Base-by-base conservation (phyloP, 1,140 invertebrate species). In the Camponotus floridanus region DNA sequence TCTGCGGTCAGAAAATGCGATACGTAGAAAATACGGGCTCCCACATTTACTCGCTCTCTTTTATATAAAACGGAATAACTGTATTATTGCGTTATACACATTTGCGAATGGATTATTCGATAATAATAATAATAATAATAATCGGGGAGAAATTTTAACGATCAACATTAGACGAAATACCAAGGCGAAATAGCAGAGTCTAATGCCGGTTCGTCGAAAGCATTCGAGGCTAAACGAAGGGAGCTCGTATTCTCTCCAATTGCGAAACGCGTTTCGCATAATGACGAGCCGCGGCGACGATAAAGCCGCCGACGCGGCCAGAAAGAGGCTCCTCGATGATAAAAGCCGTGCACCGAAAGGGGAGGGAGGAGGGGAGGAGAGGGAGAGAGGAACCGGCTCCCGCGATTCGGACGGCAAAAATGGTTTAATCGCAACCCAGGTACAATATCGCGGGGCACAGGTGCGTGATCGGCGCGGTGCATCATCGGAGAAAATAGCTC, bases 401-500 rank as follows among this genome's bases (percentile, higher is more conserved):
- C n/a, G 45, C 42, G 59, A 76, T 55, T 84, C 71, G 57, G 78
- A 39, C 6, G 31, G 15, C 31, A 55, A 55, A 78, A 85, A 76
- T 85, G 45, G 45, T 65, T 74, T 57, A 78, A 74, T 76, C 68
- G 31, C 42, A 65, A 76, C 18, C 15, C 59, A 36, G 21, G 21
- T 39, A 45, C 59, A 26, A 61, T n/a, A 36, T 51, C 65, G 78
- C 26, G 78, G 39, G 64, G 13, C 57, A 83, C 73, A 70, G 86
- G 86, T 84, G 74, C 15, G 4, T 51, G 48, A 51, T 55, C 68
- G 26, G 71, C 62, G n/a, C 48, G 51, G 48, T 61, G 67, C 78
- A 76, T 86, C 79, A 86, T 55, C 62, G 31, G 13, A 68, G 86
- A 71, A 85, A 87, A 85, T 85, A 76, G 73, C 57, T 36, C 57